Conservation (phyloP, 2,113 vertebrate genomes). For the Falcunculus frontatus region DNA sequence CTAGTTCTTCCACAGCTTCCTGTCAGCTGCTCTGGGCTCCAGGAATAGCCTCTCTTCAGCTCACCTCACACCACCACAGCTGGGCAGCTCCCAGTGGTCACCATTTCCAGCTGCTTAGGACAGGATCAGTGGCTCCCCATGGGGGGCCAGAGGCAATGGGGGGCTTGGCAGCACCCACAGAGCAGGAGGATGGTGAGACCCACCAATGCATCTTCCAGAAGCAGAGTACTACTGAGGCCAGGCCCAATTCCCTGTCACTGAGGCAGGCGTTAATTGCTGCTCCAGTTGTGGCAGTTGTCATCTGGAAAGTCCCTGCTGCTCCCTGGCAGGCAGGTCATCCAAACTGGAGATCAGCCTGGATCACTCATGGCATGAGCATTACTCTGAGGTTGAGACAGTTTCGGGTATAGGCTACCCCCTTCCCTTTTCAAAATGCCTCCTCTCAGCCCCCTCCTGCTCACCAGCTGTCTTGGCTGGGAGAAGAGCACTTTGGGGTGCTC, state of each 20-base stretch:
- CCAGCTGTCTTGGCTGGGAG: neutral
- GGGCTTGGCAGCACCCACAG: neutral
- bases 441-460: neutral
- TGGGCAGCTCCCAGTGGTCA: neutral
- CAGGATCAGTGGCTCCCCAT: rapidly evolving
- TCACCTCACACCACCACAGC: neutral
- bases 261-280: neutral
- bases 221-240: neutral
- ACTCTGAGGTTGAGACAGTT: neutral
- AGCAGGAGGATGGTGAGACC: neutral
- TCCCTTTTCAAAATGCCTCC: neutral
- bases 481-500: neutral
- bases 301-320: slow-evolving; percentile 49
- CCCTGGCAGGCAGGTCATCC: slow-evolving; percentile 16
- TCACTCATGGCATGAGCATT: neutral
- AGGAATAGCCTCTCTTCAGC: neutral
- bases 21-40: slow-evolving; percentile 1
- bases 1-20: neutral
- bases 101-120: neutral
- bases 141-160: rapidly evolving
- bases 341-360: neutral
- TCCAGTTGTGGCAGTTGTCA: slow-evolving; percentile 4
- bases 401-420: neutral
- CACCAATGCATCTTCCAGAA: neutral
- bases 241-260: neutral